These are phyloP conservation scores for Limnephilus rhombicus DNA, from an alignment of 2,888 invertebrate genomes.

Conservation along the genomic window DNA sequence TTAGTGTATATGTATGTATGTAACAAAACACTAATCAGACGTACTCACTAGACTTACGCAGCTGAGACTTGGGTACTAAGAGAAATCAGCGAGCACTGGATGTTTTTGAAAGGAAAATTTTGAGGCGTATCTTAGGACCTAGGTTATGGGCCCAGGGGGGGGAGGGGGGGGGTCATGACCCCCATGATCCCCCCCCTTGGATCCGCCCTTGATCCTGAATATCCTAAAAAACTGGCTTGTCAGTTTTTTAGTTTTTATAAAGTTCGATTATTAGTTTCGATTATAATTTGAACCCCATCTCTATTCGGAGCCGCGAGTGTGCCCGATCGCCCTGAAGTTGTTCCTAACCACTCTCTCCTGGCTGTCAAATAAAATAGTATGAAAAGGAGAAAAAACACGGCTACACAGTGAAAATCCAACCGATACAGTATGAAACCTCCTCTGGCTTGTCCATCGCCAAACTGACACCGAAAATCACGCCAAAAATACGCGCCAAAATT, in stretches of 20 bases:
- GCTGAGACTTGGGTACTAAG: no score
- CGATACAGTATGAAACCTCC: slow-evolving; percentile 21
- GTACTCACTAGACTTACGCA: no score
- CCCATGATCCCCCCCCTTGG: no score
- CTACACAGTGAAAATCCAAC: slow-evolving; percentile 2
- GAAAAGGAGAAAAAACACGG: neutral
- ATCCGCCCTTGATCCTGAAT: no score
- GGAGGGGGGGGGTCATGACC: no score
- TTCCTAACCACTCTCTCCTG: neutral
- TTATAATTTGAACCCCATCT: neutral
- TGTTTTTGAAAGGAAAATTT: no score
- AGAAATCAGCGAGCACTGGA: no score
- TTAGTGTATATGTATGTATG: no score
- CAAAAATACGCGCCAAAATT: neutral
- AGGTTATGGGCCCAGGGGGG: no score
- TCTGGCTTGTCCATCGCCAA: neutral
- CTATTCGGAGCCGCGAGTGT: neutral
- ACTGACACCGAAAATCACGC: neutral
- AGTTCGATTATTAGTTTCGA: neutral
- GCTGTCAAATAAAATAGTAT: slow-evolving; percentile 24
- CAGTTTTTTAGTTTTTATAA: neutral
- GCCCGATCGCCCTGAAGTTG: neutral
- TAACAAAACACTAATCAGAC: no score
- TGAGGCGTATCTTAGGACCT: no score
- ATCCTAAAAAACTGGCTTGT: no score